Evolutionary conservation across 2,113 vertebrate genomes (phyloP).

Genomic region (cattle (Bos taurus)): ARS-UCD2.0 NC_037339.1:47646001-47646500

Average conservation of each 20-base stretch:
- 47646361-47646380: no score
- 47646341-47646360: background rate
- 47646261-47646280: background rate
- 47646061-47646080: constrained; percentile 60
- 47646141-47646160: background rate
- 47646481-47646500: no score
- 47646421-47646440: no score
- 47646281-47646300: background rate
- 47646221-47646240: background rate
- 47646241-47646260: background rate
- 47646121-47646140: constrained; percentile 4
- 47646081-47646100: constrained; percentile 46
- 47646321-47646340: background rate
- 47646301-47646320: background rate
- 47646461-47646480: no score
- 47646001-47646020: constrained; percentile 84
- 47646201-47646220: background rate
- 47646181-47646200: background rate
- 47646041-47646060: constrained; percentile 73
- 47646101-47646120: constrained; percentile 15
- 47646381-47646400: no score
- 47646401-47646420: no score
- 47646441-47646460: no score
- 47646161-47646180: constrained; percentile 14
- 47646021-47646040: constrained; percentile 82